Evolutionary conservation across 2,888 invertebrate species (phyloP).

Genomic region (Keiferia lycopersicella): DNA sequence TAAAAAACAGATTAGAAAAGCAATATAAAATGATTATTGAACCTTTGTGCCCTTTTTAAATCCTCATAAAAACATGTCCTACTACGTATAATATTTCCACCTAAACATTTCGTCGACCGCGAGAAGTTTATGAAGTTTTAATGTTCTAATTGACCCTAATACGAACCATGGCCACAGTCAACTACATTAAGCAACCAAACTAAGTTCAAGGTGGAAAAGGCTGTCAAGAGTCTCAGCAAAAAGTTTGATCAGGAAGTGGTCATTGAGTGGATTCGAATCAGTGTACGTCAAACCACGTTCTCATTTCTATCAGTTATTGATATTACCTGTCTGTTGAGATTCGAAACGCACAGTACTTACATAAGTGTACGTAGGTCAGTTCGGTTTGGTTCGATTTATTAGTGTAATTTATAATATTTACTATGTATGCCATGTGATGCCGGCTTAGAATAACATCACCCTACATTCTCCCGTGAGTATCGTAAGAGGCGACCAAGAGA

Average conservation of each 20-base stretch:
- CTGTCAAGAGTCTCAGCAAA: conserved; percentile 30
- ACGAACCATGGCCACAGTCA: conserved; percentile 4
- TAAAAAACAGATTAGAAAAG: too few species aligned
- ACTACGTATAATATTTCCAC: background rate
- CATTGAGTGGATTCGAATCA: background rate
- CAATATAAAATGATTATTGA: too few species aligned
- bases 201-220: conserved; percentile 20
- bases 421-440: too few species aligned
- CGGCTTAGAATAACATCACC: too few species aligned
- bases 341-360: background rate
- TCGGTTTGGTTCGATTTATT: too few species aligned
- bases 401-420: too few species aligned
- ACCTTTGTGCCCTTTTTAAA: too few species aligned
- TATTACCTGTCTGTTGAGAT: background rate
- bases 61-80: too few species aligned
- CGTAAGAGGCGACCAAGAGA: too few species aligned
- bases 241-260: background rate
- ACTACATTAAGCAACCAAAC: conserved; percentile 4
- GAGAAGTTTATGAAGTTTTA: background rate
- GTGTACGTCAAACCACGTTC: background rate
- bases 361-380: too few species aligned
- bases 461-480: too few species aligned
- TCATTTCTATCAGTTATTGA: background rate
- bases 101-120: background rate
- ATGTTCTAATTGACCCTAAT: conserved; percentile 10